Base-by-base conservation (phyloP, 1,140 invertebrate species). In the Triops longicaudatus region DNA sequence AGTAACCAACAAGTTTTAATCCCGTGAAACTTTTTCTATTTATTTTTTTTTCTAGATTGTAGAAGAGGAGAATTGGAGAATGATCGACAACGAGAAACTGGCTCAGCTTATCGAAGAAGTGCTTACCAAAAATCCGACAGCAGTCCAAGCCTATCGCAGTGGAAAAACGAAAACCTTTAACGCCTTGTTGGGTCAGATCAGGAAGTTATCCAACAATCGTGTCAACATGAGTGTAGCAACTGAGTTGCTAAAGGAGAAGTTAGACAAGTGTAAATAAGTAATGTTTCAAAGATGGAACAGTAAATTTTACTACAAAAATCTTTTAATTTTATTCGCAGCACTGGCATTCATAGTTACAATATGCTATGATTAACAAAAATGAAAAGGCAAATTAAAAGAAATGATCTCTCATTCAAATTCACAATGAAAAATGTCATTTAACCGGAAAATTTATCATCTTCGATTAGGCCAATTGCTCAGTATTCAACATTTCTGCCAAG, bases 141-240 rank as follows among this genome's bases (percentile, higher is more conserved):
- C 89, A 71, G 89, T 92, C 3, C 14, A 41, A 22, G 84, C 88
- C 79, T 92, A 89, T 81, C 89, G 88, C 83, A 84, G 83, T 6
- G 91, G 92, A n/a, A 93, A 92, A 83, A 83, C 80, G 2, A 92
- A 91, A 84, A 86, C 89, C 5, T 87, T 91, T 73, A 88, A 86
- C 79, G 87, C 86, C 73, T 86, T 93, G 63, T 81, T 90, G 37
- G 88, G 87, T n/a, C 82, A 86, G 79, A 83, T 91, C 37, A 85
- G 82, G 44, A 88, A 87, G 77, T 83, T 83, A 77, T 87, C 88
- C n/a, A 81, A 89, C 27, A 84, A 89, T 79, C 87, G 87, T 83
- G 87, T 88, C 28, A 88, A 93, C 81, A 91, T 92, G 90, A 84
- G 82, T 74, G 76, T 86, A 78, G 89, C 86, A 77, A 83, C 86